Percentiles rank a stretch among this genome's conserved stretches.
Conservation (phyloP, 2,113 vertebrate species). For the Leucopternis melanops region DNA sequence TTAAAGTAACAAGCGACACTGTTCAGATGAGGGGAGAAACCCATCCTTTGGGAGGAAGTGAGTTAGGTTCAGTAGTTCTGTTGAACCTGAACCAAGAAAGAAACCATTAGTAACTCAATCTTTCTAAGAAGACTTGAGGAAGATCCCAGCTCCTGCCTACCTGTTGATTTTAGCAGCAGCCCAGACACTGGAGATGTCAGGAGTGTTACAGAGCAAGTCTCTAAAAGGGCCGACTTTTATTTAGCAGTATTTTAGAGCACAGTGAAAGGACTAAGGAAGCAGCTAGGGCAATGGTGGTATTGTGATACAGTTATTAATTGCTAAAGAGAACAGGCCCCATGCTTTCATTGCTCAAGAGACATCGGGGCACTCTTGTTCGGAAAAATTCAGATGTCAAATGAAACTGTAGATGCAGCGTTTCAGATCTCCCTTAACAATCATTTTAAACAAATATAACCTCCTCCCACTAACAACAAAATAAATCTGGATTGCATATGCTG, state of each 20-base stretch:
- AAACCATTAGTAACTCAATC: conserved; percentile 58
- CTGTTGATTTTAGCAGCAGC: conserved; percentile 31
- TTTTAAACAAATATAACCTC: conserved; percentile 44
- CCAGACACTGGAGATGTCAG: background rate
- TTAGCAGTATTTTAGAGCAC: conserved; percentile 46
- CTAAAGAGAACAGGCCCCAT: conserved; percentile 15
- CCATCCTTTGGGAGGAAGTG: conserved; percentile 56
- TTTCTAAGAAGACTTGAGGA: conserved; percentile 44
- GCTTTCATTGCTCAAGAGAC: conserved; percentile 41
- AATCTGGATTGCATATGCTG: conserved; percentile 24
- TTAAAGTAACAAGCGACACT: conserved; percentile 68
- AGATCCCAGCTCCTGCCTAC: conserved; percentile 11
- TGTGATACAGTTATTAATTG: conserved; percentile 47
- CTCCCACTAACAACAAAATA: conserved; percentile 19
- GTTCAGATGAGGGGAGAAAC: conserved; percentile 52
- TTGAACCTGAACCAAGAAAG: conserved; percentile 63
- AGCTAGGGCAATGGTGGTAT: background rate
- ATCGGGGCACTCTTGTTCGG: conserved; percentile 6
- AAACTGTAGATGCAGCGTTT: background rate
- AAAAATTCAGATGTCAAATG: conserved; percentile 21
- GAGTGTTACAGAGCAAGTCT: conserved; percentile 8
- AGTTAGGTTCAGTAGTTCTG: conserved; percentile 65
- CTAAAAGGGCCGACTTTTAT: background rate
- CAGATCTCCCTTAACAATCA: conserved; percentile 5
- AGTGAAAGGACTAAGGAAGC: conserved; percentile 33